Evolutionary conservation across 2,888 invertebrate species (phyloP), one percentile per base, ranked within the genome.

Genomic region (Lomographa bimaculata): DNA sequence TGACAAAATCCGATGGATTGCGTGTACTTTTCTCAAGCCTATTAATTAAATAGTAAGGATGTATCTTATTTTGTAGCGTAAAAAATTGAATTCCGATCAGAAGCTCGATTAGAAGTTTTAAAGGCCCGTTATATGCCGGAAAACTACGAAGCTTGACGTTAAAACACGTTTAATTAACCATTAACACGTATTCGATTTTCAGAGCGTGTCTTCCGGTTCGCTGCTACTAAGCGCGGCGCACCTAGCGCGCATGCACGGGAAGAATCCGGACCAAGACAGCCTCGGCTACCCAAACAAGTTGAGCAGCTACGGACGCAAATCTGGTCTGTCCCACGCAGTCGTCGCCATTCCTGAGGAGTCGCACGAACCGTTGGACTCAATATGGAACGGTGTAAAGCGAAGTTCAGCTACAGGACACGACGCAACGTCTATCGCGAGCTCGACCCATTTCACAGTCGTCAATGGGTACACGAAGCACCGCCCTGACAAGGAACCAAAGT

Each of bases 361-460:
- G 1, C 72, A 75, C 29, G 83, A 85, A 5, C 58, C 74, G 1
- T 52, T 71, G 5, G 89, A 89, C 53, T 65, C 76, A 2, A 77
- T 81, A 47, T 90, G 90, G 90, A 78, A 66, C 25, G 89, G 83
- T 14, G 89, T 90, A n/a, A 90, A 89, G 51, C 62, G 84, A 23
- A 79, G 76, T 10, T 73, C 82, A 1, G 73, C 71, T 39, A 92
- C 93, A 14, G 91, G 53, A 9, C 76, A 75, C 24, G 96, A 96
- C 73, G 91, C 92, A 30, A 91, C 91, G 41, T 96, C 96, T 19
- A 90, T 95, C 44, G 96, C 95, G 33, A 96, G 96, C 81, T 96
- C 96, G 46, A 96, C 94, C 67, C 96, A 96, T 79, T 96, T 96
- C 74, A 96, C 96, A 5, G 94, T 96, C 36, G 94, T 96, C 45